These are phyloP conservation scores for Drosophila equinoxialis DNA, from an alignment of 1,140 invertebrate genomes.

Conservation along the genomic window DNA sequence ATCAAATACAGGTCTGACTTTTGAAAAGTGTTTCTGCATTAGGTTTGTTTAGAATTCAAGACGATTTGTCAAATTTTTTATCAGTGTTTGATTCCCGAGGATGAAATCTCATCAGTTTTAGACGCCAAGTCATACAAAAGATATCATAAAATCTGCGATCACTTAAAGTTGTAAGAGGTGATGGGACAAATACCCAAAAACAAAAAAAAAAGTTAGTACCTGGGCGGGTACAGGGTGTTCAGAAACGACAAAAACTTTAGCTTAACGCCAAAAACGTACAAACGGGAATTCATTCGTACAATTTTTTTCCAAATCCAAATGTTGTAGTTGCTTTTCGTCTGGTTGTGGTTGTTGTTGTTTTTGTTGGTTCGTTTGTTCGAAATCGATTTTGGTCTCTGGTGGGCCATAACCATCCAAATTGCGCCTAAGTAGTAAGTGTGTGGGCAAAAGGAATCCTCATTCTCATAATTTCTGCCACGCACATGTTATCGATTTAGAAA, in stretches of 20 bases:
- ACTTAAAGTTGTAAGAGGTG: not conserved
- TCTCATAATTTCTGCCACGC: conserved; percentile 33
- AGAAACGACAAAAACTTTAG: conserved; percentile 24
- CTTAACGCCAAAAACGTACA: conserved; percentile 65
- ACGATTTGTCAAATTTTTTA: no score
- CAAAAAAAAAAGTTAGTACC: no score
- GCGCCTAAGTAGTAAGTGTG: conserved; percentile 74
- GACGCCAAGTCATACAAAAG: no score
- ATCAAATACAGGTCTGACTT: no score
- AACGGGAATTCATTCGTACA: conserved; percentile 74
- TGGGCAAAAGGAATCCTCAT: conserved; percentile 32
- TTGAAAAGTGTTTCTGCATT: no score
- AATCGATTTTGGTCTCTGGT: conserved; percentile 78
- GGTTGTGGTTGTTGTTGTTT: conserved; percentile 5
- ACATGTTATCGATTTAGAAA: conserved; percentile 68
- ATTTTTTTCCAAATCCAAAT: conserved; percentile 38
- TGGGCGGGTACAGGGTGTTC: not conserved
- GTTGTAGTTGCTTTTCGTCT: conserved; percentile 23
- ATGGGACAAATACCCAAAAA: not conserved
- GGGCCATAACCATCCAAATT: conserved; percentile 80
- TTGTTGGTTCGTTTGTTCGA: conserved; percentile 41
- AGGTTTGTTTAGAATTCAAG: no score
- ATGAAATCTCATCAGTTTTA: no score
- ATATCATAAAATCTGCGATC: no score
- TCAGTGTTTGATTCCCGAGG: no score